Percentiles rank a stretch among this genome's conserved stretches.
phyloP scores from a whole-genome alignment of 1,140 invertebrate species.

The Teleopsis dalmanni region DNA sequence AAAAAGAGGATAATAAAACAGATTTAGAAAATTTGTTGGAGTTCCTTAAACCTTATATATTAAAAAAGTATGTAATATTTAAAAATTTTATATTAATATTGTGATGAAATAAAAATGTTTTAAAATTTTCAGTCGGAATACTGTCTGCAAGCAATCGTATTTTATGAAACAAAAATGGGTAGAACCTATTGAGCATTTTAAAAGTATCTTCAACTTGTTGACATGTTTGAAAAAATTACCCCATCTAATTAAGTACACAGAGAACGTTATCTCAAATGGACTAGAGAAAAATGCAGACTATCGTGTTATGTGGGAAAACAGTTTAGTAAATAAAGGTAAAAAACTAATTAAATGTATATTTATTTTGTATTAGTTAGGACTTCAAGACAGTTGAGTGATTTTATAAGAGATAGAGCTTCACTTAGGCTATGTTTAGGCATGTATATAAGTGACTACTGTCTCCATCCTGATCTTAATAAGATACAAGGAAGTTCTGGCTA shows the following conservation, averaged over 20 bases:
- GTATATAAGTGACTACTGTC: too few relatives aligned
- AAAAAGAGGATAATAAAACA: not conserved
- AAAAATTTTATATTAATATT: not conserved
- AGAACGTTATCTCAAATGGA: constrained; percentile 15
- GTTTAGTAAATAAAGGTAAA: constrained; percentile 1
- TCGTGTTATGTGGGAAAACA: constrained; percentile 15
- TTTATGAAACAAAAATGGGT: constrained; percentile 21
- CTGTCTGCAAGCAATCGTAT: constrained; percentile 24
- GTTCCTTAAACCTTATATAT: constrained; percentile 17
- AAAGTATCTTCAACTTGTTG: constrained; percentile 20
- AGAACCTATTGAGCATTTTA: constrained; percentile 33
- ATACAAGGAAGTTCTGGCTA: too few relatives aligned
- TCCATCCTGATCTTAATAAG: too few relatives aligned
- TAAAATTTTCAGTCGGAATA: constrained; percentile 6
- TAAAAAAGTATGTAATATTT: constrained; percentile 3
- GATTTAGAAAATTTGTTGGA: constrained; percentile 6
- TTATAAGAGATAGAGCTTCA: too few relatives aligned
- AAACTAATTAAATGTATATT: too few relatives aligned
- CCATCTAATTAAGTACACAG: constrained; percentile 14
- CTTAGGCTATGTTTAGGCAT: too few relatives aligned
- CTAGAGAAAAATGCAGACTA: constrained; percentile 11
- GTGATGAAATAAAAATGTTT: not conserved
- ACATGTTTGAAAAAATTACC: constrained; percentile 16
- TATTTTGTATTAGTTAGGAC: too few relatives aligned
- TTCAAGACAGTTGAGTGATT: too few relatives aligned